Evolutionary conservation across 2,888 invertebrate genomes (phyloP).

Genomic region (Axea sp.): DNA sequence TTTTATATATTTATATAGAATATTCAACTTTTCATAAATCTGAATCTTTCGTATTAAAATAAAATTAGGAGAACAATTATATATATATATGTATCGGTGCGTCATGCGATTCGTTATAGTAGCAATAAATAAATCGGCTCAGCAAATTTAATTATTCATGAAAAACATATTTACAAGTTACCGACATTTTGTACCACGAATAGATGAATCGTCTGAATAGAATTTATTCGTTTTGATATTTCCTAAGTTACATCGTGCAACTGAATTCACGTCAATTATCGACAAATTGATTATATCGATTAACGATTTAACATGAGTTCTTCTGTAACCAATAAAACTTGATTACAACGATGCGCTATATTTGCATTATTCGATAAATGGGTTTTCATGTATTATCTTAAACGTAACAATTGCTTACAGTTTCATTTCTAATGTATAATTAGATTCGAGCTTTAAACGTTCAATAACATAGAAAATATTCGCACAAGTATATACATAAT

Average conservation of each 20-base stretch:
- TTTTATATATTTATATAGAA: constrained; percentile 54
- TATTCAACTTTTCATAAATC: constrained; percentile 55
- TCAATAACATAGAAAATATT: constrained; percentile 13
- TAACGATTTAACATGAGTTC: constrained; percentile 2
- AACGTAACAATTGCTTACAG: constrained; percentile 10
- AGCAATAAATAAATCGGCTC: constrained; percentile 72
- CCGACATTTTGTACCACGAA: constrained; percentile 67
- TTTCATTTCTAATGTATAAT: constrained; percentile 15
- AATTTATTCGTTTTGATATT: too few species aligned
- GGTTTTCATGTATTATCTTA: not conserved
- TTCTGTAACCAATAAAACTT: constrained; percentile 49
- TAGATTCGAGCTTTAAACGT: constrained; percentile 15
- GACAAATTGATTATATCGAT: too few species aligned
- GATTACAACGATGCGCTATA: constrained; percentile 26
- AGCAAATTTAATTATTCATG: constrained; percentile 33
- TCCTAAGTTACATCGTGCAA: constrained; percentile 6
- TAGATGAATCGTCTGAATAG: not conserved
- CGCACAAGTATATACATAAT: constrained; percentile 14
- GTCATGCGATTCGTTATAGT: constrained; percentile 57
- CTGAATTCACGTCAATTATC: constrained; percentile 13
- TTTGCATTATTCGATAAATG: constrained; percentile 12
- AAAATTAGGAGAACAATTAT: constrained; percentile 45
- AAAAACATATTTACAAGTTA: constrained; percentile 71
- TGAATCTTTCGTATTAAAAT: constrained; percentile 30
- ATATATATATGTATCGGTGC: constrained; percentile 52